Base-by-base conservation (phyloP, 2,888 invertebrate species). In the Rapana venosa region DNA sequence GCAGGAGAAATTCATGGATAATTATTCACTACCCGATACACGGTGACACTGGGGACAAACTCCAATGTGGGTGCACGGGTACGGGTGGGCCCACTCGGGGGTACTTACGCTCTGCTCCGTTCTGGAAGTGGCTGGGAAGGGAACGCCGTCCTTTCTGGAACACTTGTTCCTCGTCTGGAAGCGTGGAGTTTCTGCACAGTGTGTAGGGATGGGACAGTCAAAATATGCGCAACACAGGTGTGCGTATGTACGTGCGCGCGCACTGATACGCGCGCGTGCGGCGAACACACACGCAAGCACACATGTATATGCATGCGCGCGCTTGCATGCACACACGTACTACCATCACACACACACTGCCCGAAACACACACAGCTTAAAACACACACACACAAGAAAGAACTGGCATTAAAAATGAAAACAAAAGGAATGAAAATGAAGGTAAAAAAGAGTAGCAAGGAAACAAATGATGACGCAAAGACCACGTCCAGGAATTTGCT, bases 61-160 rank as follows among this genome's bases (percentile, higher is more conserved):
- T 47, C 47, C 47, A 5, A 47, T 47, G n/a, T n/a, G n/a, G n/a
- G n/a, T n/a, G 47, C 47, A 5, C 47, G 47, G 2, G 47, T 47
- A 8, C 8, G 2, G 47, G 47, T 47, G 26, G 66, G 66, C 66
- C 2, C 2, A 26, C 2, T 66, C 26, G 66, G 2, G 26, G 47
- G 26, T 26, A 66, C 81, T 47, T 47, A 83, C 81, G 89, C 36
- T 56, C 85, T 0, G 70, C 5, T 22, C 89, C 85, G 70, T 88
- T 88, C 36, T 87, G 87, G n/a, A 56, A 61, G 13, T 91, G 90
- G 20, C 77, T 87, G 6, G 90, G 90, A 87, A 77, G 32, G 22
- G 88, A 70, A 17, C 83, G 74, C 26, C 74, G 74, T 32, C 81
- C 70, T 32, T 30, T 74, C 47, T 66, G 70, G 79, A 87, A 74